phyloP scores from a whole-genome alignment of 2,113 vertebrate genomes.

The Syrmaticus mikado region DNA sequence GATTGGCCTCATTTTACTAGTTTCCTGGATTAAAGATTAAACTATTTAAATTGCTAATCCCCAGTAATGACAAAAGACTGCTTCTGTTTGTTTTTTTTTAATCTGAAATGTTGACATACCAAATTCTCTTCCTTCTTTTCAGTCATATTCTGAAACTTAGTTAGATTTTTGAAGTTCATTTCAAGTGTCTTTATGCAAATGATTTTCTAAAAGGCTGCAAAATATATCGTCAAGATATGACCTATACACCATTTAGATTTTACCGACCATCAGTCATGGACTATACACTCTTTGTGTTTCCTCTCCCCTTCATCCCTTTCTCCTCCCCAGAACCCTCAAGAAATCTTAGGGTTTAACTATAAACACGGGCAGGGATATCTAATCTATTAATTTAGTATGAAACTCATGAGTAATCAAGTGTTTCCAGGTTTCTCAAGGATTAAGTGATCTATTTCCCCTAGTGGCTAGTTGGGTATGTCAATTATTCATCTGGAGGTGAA shows the following conservation, averaged over 20 bases:
- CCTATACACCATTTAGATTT: background rate
- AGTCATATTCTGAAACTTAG: background rate
- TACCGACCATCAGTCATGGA: background rate
- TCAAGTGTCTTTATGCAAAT: background rate
- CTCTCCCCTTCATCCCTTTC: background rate
- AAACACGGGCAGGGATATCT: background rate
- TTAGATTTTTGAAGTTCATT: background rate
- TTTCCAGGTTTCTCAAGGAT: background rate
- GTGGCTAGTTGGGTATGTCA: background rate
- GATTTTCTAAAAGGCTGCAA: background rate
- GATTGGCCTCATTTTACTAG: background rate
- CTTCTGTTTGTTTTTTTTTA: background rate
- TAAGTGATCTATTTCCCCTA: background rate
- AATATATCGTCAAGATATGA: background rate
- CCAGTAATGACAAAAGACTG: background rate
- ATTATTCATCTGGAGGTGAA: background rate
- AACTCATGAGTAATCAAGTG: background rate
- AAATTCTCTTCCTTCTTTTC: background rate
- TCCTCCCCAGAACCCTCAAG: background rate
- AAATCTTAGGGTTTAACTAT: background rate
- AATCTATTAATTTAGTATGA: background rate
- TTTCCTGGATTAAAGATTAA: conserved; percentile 22
- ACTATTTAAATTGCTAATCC: conserved; percentile 27
- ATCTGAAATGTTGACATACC: background rate
- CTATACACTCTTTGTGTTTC: background rate